Percentiles rank a stretch among this genome's conserved stretches.
Evolutionary conservation across 2,888 invertebrate genomes (phyloP).

Genomic region (Molorchus minor): DNA sequence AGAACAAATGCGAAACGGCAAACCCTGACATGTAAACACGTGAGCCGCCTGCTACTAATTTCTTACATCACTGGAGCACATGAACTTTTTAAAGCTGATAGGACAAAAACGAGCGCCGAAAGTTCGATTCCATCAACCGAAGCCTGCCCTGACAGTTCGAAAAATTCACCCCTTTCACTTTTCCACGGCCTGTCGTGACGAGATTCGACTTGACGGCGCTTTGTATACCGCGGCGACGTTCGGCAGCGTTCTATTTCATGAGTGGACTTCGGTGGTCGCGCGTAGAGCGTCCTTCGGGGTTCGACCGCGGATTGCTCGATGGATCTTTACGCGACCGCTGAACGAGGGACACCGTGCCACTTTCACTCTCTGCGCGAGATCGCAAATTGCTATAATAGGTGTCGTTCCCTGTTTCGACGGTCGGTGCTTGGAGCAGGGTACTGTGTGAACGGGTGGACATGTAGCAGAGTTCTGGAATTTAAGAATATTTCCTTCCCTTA

Average conservation of each 20-base stretch:
- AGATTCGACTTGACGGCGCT: constrained; percentile 39
- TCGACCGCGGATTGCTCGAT: constrained; percentile 22
- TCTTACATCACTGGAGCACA: constrained; percentile 48
- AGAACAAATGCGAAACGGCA: constrained; percentile 10
- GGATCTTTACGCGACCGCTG: constrained; percentile 29
- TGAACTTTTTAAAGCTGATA: constrained; percentile 37
- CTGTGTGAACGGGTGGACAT: no score
- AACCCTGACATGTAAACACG: constrained; percentile 49
- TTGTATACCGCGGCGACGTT: constrained; percentile 15
- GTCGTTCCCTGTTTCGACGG: not conserved
- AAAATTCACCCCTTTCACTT: constrained; percentile 46
- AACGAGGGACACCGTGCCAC: constrained; percentile 46
- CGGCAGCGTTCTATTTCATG: constrained; percentile 20
- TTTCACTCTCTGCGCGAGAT: constrained; percentile 37
- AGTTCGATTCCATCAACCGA: constrained; percentile 24
- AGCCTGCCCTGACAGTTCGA: constrained; percentile 31
- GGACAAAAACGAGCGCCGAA: constrained; percentile 29
- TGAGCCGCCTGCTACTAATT: constrained; percentile 45
- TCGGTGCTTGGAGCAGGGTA: no score
- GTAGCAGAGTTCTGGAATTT: no score
- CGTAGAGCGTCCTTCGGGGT: constrained; percentile 44
- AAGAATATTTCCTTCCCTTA: no score
- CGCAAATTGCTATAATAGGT: constrained; percentile 20
- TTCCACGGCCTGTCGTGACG: constrained; percentile 33
- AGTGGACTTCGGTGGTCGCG: constrained; percentile 42